Conservation (phyloP, 2,888 invertebrate species). For the Trichopoda pennipes region DNA sequence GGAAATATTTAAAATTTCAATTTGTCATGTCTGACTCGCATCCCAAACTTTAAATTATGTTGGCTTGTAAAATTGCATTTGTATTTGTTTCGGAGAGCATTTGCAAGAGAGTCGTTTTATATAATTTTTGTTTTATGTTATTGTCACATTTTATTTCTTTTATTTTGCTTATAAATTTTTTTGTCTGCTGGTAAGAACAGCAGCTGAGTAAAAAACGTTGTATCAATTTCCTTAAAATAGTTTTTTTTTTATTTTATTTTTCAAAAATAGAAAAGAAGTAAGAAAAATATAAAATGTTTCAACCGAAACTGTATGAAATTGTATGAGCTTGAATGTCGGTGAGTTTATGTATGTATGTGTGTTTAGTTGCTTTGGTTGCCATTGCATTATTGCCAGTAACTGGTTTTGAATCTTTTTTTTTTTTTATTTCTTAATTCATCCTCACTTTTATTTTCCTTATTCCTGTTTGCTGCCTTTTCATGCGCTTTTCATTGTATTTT, state of each 20-base stretch:
- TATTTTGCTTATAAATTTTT: constrained; percentile 9
- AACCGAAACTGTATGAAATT: background rate
- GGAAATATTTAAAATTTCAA: constrained; percentile 3
- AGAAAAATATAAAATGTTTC: constrained; percentile 8
- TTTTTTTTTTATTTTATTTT: no score
- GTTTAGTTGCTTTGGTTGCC: constrained; percentile 45
- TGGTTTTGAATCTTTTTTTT: constrained; percentile 1
- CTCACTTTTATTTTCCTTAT: constrained; percentile 26
- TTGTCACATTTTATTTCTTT: constrained; percentile 25
- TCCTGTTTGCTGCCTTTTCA: constrained; percentile 59
- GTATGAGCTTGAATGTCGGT: background rate
- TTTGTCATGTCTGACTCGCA: background rate
- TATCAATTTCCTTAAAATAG: constrained; percentile 18
- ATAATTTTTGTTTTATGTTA: constrained; percentile 6
- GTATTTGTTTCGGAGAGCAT: constrained; percentile 30
- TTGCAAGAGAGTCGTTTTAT: constrained; percentile 39
- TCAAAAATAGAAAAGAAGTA: constrained; percentile 1
- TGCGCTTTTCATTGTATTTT: constrained; percentile 72
- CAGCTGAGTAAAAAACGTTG: constrained; percentile 1
- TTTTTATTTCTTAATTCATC: background rate
- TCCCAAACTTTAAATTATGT: background rate
- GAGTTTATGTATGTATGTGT: background rate
- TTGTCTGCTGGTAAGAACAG: background rate
- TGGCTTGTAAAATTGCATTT: constrained; percentile 1
- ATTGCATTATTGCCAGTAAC: constrained; percentile 51